Evolutionary conservation across 92 coral and sea anemone genomes (phyloP).

Genomic region (Porites evermanni): DNA sequence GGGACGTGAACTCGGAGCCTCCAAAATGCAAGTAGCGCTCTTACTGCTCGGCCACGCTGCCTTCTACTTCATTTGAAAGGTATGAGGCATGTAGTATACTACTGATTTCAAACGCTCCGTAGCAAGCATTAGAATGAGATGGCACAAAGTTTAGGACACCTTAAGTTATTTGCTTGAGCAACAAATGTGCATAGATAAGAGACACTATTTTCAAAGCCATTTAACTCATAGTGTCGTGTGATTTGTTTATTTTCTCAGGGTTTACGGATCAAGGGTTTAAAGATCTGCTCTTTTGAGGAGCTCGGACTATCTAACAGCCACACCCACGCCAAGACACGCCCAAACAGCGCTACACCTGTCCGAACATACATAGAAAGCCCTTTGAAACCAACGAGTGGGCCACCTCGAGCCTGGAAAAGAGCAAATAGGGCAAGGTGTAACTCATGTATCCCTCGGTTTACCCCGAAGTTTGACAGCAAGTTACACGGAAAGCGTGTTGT

Average conservation of each 20-base stretch:
- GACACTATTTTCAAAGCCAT: no score
- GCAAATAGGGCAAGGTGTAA: slow-evolving; percentile 23
- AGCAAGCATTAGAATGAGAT: no score
- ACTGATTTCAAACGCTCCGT: no score
- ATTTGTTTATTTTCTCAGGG: slow-evolving; percentile 24
- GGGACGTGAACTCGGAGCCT: no score
- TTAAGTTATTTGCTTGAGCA: no score
- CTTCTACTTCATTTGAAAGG: no score
- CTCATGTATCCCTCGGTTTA: slow-evolving; percentile 24
- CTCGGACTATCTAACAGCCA: slow-evolving; percentile 15
- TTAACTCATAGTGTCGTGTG: background rate
- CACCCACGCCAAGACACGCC: slow-evolving; percentile 42
- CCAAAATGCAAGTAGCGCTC: no score
- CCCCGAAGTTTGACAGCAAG: slow-evolving; percentile 25
- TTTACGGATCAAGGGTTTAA: slow-evolving; percentile 54
- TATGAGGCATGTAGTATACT: no score
- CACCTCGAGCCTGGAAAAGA: slow-evolving; percentile 7
- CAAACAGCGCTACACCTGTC: slow-evolving; percentile 31
- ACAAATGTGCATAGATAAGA: no score
- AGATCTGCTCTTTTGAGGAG: slow-evolving; percentile 21
- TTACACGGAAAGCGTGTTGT: slow-evolving; percentile 10
- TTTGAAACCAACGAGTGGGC: background rate
- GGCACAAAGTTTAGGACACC: no score
- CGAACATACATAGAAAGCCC: background rate
- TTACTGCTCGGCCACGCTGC: no score